These are phyloP conservation scores for Acipenser oxyrinchus DNA, from an alignment of 2,797 vertebrate genomes.

Conservation along the genomic window DNA sequence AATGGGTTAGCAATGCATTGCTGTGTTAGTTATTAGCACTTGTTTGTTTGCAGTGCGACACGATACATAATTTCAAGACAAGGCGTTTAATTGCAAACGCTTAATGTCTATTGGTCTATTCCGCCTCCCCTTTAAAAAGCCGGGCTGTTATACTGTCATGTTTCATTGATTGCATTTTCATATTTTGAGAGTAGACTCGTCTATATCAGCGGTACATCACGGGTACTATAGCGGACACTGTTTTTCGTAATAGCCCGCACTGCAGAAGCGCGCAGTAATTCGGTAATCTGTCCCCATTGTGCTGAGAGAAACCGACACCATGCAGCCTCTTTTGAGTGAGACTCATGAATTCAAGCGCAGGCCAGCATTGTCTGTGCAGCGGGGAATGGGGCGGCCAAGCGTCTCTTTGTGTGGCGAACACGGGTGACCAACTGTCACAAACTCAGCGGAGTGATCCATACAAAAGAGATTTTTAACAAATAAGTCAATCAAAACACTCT, in stretches of 20 bases:
- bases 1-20: too few species aligned
- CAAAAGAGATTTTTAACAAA: background rate
- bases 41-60: too few species aligned
- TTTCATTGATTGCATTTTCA: too few species aligned
- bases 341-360: slow-evolving; percentile 33
- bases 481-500: background rate
- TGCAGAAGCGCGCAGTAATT: slow-evolving; percentile 46
- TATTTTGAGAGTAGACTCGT: too few species aligned
- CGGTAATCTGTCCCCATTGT: slow-evolving; percentile 53
- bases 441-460: background rate
- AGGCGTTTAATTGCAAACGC: too few species aligned
- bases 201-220: slow-evolving; percentile 4
- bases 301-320: slow-evolving; percentile 47
- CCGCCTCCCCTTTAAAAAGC: background rate
- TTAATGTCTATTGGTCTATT: background rate
- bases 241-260: slow-evolving; percentile 12
- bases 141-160: background rate
- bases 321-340: slow-evolving; percentile 40
- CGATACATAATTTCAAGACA: too few species aligned
- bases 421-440: background rate
- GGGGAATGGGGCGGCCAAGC: background rate
- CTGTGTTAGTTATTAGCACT: too few species aligned
- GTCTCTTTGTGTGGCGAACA: background rate
- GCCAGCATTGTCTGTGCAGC: slow-evolving; percentile 36
- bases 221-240: slow-evolving; percentile 6